Conservation (phyloP, 2,888 invertebrate species). For the Chloroclysta siterata region DNA sequence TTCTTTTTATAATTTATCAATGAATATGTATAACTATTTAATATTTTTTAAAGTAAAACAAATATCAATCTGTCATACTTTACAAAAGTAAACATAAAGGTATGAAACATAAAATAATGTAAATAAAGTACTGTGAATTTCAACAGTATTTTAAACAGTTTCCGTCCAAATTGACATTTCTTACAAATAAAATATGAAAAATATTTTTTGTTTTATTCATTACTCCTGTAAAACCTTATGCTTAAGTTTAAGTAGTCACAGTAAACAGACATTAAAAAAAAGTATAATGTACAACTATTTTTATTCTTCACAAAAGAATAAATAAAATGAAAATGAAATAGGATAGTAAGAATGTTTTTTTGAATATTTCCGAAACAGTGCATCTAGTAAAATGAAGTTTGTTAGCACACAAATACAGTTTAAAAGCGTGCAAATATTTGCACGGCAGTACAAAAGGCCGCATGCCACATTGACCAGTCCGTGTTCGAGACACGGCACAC, state of each 20-base stretch:
- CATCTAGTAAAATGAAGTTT: too few species aligned
- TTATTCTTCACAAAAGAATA: too few species aligned
- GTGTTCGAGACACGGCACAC: conserved; percentile 57
- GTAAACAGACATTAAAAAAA: too few species aligned
- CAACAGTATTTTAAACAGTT: conserved; percentile 50
- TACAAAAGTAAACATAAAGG: conserved; percentile 59
- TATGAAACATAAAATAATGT: conserved; percentile 56
- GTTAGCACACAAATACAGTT: conserved; percentile 35
- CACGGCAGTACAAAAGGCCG: conserved; percentile 32
- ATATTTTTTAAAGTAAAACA: conserved; percentile 70
- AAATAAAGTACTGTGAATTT: conserved; percentile 56
- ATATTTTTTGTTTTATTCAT: conserved; percentile 34
- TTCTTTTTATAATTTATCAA: conserved; percentile 81
- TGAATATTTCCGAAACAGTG: too few species aligned
- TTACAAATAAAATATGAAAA: conserved; percentile 57
- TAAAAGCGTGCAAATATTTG: conserved; percentile 40
- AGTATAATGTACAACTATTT: too few species aligned
- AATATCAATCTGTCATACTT: conserved; percentile 59
- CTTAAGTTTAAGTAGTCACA: not conserved
- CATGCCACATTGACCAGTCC: conserved; percentile 40
- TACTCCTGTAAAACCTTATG: not conserved
- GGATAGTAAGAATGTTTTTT: too few species aligned
- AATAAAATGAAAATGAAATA: too few species aligned
- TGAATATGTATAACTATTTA: conserved; percentile 74
- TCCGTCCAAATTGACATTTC: conserved; percentile 76